A percentile compares a stretch with the other conserved stretches of the same genome.
Evolutionary conservation across 2,113 vertebrate species (phyloP).

Genomic region (Tyto alba): DNA sequence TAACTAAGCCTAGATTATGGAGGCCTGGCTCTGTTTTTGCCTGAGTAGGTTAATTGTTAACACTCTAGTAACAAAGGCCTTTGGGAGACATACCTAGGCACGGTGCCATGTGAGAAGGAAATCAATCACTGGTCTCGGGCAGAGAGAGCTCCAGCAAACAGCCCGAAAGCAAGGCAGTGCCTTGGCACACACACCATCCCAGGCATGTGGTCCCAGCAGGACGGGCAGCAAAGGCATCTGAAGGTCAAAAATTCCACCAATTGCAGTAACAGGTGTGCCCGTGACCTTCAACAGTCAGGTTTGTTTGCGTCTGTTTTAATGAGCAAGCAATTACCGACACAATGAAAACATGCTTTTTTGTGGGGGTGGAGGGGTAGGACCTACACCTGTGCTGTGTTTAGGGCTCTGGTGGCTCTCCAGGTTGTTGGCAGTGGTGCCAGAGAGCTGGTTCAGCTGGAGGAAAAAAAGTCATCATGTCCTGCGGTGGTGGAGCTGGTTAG

Average conservation of each 20-base stretch:
- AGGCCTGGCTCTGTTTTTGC: conserved; percentile 23
- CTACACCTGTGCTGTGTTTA: neutral
- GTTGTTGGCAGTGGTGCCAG: neutral
- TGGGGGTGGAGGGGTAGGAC: accelerated
- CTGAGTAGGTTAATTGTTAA: conserved; percentile 56
- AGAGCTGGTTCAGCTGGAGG: neutral
- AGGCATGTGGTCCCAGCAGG: neutral
- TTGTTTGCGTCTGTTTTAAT: neutral
- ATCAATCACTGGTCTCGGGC: neutral
- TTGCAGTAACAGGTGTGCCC: neutral
- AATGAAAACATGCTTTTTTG: neutral
- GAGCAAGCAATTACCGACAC: neutral
- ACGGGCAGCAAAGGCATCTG: neutral
- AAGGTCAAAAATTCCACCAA: neutral
- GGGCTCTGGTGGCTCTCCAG: neutral
- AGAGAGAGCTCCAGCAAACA: neutral
- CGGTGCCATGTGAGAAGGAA: neutral
- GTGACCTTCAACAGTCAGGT: neutral
- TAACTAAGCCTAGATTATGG: neutral
- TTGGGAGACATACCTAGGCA: conserved; percentile 10
- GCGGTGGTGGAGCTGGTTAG: neutral
- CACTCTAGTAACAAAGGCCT: conserved; percentile 20
- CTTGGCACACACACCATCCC: neutral
- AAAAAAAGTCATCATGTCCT: accelerated
- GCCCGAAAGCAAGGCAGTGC: neutral